These are phyloP conservation scores for Drosophila sulfurigaster DNA, from an alignment of 1,140 invertebrate species.

Conservation along the genomic window DNA sequence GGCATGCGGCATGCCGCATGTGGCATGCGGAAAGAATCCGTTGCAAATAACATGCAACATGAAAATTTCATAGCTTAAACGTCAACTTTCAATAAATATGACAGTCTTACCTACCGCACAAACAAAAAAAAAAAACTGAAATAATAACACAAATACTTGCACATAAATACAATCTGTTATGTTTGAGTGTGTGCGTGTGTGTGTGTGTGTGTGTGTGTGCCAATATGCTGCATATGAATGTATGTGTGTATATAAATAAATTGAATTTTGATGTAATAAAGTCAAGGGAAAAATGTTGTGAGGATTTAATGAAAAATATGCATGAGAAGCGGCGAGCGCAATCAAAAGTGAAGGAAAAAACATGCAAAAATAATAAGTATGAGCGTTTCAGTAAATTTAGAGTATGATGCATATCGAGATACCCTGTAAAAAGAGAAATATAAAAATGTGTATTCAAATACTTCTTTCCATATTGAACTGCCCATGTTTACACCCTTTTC, in stretches of 20 bases:
- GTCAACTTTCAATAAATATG: constrained; percentile 66
- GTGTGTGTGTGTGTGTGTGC: not conserved
- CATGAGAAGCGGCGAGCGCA: constrained; percentile 4
- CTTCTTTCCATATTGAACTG: too few relatives aligned
- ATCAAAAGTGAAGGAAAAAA: constrained; percentile 9
- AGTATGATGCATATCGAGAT: not conserved
- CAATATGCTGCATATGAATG: not conserved
- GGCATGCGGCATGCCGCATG: constrained; percentile 50
- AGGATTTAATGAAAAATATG: constrained; percentile 62
- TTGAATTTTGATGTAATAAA: constrained; percentile 73
- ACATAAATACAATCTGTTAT: not conserved
- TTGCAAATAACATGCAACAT: constrained; percentile 52
- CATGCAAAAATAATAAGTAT: constrained; percentile 1
- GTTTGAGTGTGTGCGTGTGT: constrained; percentile 15
- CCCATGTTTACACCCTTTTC: not conserved
- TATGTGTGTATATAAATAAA: constrained; percentile 35
- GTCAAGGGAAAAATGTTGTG: constrained; percentile 52
- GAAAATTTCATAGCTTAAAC: constrained; percentile 70
- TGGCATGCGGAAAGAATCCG: constrained; percentile 59
- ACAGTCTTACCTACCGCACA: not conserved
- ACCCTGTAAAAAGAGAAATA: not conserved
- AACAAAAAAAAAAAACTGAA: not conserved
- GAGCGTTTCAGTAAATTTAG: not conserved
- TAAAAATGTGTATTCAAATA: too few relatives aligned
- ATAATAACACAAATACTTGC: constrained; percentile 24